Conservation (phyloP, 23 tunicate species). For the Diplosoma virens region DNA sequence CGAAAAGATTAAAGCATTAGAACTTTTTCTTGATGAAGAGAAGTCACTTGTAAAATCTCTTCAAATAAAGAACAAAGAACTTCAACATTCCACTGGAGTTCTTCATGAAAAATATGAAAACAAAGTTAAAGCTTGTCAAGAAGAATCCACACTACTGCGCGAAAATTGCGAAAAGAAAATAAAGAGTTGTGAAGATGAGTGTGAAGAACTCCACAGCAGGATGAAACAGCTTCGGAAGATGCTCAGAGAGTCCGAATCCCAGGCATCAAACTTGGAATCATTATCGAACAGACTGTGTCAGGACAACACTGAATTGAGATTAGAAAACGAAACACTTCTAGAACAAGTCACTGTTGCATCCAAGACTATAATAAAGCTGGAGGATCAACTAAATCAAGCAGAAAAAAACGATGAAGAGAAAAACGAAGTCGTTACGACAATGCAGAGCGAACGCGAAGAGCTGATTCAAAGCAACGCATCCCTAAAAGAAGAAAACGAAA, state of each 20-base stretch:
- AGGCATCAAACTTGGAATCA: slow-evolving; percentile 13
- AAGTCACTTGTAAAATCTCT: too few species aligned
- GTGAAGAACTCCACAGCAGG: neutral
- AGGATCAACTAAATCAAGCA: slow-evolving; percentile 13
- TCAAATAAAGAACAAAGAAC: too few species aligned
- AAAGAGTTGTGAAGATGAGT: neutral
- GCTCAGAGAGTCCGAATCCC: neutral
- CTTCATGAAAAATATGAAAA: too few species aligned
- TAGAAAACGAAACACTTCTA: neutral
- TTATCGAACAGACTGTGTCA: slow-evolving; percentile 8
- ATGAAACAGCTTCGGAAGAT: neutral
- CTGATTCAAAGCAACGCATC: neutral
- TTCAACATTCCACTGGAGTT: too few species aligned
- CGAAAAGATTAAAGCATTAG: too few species aligned
- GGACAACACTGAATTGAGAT: slow-evolving; percentile 19
- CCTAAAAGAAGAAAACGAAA: neutral
- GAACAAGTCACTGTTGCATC: slow-evolving; percentile 2
- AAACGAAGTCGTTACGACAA: neutral
- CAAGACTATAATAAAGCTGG: slow-evolving; percentile 26
- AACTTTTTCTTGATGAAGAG: too few species aligned
- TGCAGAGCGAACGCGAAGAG: neutral
- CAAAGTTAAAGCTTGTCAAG: neutral
- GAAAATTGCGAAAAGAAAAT: slow-evolving; percentile 1
- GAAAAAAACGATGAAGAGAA: neutral
- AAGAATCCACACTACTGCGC: neutral